A percentile compares a stretch with the other conserved stretches of the same genome.
Conservation (phyloP, 2,888 invertebrate species). For the Tuberolachnus salignus region DNA sequence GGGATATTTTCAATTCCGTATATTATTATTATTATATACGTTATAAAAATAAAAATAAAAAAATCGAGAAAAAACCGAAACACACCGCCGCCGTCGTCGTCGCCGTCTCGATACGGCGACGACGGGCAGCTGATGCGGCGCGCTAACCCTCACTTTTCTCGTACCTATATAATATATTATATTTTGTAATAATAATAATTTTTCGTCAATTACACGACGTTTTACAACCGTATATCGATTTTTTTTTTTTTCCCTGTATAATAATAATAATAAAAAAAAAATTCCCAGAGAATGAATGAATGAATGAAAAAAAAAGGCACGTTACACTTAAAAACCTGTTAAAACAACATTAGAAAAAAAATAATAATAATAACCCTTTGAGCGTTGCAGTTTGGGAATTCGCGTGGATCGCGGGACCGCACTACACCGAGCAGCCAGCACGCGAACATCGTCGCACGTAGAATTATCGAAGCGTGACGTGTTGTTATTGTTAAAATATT, state of each 20-base stretch:
- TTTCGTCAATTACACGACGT: slow-evolving; percentile 27
- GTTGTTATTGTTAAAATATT: slow-evolving; percentile 45
- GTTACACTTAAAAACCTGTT: slow-evolving; percentile 57
- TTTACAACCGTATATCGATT: background rate
- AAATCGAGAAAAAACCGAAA: no score
- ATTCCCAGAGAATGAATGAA: slow-evolving; percentile 43
- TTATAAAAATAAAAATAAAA: no score
- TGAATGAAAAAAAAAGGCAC: slow-evolving; percentile 23
- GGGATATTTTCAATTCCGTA: slow-evolving; percentile 21
- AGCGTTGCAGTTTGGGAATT: slow-evolving; percentile 33
- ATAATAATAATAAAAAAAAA: slow-evolving; percentile 12
- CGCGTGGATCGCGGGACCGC: background rate
- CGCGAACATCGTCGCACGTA: background rate
- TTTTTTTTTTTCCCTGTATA: no score
- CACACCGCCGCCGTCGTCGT: no score
- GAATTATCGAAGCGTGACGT: slow-evolving; percentile 55
- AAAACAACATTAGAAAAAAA: slow-evolving; percentile 55
- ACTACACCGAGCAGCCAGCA: background rate
- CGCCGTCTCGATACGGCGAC: no score
- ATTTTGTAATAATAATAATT: background rate
- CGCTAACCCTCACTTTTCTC: slow-evolving; percentile 28
- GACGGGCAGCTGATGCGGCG: slow-evolving; percentile 6
- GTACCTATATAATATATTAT: background rate
- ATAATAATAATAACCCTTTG: slow-evolving; percentile 51
- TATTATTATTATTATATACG: background rate